Percentiles rank a stretch among this genome's conserved stretches.
These are phyloP conservation scores for Catocala fraxini DNA, from an alignment of 2,888 invertebrate genomes.

Conservation along the genomic window DNA sequence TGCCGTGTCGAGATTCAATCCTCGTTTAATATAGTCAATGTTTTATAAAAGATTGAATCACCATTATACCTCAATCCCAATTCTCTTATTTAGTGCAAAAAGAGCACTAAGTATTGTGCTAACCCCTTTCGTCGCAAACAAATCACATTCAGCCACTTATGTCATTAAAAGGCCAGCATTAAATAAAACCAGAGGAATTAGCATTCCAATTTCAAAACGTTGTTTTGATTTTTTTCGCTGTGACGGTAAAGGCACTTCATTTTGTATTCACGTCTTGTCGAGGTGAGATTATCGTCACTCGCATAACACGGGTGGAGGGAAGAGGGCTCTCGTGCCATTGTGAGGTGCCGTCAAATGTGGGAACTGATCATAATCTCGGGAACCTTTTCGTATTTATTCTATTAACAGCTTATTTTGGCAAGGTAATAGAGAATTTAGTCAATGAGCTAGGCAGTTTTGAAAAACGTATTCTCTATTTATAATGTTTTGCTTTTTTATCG, in stretches of 20 bases:
- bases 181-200: slow-evolving; percentile 50
- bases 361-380: slow-evolving; percentile 69
- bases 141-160: slow-evolving; percentile 69
- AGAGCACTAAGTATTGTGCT: slow-evolving; percentile 6
- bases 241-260: slow-evolving; percentile 46
- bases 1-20: too few relatives aligned
- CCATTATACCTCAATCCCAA: too few relatives aligned
- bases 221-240: slow-evolving; percentile 42
- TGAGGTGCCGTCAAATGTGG: slow-evolving; percentile 65
- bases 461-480: neutral
- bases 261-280: slow-evolving; percentile 50
- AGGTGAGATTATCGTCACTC: slow-evolving; percentile 80
- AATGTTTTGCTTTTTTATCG: too few relatives aligned
- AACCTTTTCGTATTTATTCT: slow-evolving; percentile 59
- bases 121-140: slow-evolving; percentile 30
- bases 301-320: slow-evolving; percentile 60
- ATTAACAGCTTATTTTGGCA: slow-evolving; percentile 55
- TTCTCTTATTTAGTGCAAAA: too few relatives aligned
- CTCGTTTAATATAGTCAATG: too few relatives aligned
- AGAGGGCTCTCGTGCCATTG: slow-evolving; percentile 54
- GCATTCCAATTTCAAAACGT: slow-evolving; percentile 51
- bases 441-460: slow-evolving; percentile 7
- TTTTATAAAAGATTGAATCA: too few relatives aligned
- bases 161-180: slow-evolving; percentile 59
- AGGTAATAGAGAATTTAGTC: slow-evolving; percentile 8